Evolutionary conservation across 2,797 vertebrate genomes (phyloP).

Genomic region (Danio jaintianensis): DNA sequence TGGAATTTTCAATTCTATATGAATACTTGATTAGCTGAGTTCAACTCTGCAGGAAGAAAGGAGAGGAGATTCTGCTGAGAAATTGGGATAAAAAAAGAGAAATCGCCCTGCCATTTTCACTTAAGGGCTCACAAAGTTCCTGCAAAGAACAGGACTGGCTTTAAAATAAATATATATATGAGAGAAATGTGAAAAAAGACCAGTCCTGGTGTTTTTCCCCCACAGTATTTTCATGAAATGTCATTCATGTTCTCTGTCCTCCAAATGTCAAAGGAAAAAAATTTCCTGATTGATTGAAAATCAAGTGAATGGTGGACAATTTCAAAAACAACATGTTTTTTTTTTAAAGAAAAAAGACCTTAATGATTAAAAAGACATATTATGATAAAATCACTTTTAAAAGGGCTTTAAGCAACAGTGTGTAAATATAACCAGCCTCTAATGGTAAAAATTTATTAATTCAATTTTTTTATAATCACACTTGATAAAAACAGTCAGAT

Average conservation of each 20-base stretch:
- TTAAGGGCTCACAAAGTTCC: not conserved
- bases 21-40: not conserved
- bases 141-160: not conserved
- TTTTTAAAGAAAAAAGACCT: too few species aligned
- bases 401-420: too few species aligned
- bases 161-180: not conserved
- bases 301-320: not conserved
- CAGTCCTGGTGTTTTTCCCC: not conserved
- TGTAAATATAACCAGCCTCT: too few species aligned
- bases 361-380: too few species aligned
- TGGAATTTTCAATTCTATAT: not conserved
- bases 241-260: not conserved
- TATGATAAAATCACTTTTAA: too few species aligned
- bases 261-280: too few species aligned
- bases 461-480: too few species aligned
- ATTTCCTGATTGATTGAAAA: not conserved
- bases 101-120: not conserved
- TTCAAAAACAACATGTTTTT: not conserved
- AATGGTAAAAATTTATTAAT: too few species aligned
- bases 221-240: not conserved
- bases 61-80: not conserved
- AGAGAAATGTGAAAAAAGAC: too few species aligned
- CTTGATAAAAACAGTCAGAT: too few species aligned
- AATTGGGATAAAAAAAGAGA: not conserved
- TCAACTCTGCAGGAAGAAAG: slow-evolving; percentile 2